Percentiles rank a stretch among this genome's conserved stretches.
Evolutionary conservation across 23 tunicate genomes (phyloP).

Genomic region (Halocynthia aurantium): DNA sequence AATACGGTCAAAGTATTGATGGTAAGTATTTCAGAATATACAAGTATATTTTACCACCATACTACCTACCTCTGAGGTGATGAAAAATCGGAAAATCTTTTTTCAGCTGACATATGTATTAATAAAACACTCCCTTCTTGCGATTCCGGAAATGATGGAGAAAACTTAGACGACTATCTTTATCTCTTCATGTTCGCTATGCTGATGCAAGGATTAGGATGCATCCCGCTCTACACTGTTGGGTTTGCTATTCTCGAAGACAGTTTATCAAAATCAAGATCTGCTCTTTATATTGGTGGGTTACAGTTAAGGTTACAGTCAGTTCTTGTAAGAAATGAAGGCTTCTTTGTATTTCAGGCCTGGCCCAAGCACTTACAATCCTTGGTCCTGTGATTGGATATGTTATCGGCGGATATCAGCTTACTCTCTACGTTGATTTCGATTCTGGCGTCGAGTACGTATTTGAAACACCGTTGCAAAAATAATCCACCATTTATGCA

Average conservation of each 20-base stretch:
- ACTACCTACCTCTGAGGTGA: too few relatives aligned
- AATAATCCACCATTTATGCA: too few relatives aligned
- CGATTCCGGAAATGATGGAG: not conserved
- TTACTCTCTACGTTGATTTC: constrained; percentile 70
- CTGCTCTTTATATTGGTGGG: constrained; percentile 77
- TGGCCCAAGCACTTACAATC: constrained; percentile 76
- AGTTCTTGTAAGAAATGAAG: too few relatives aligned
- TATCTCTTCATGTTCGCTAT: constrained; percentile 82
- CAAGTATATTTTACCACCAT: too few relatives aligned
- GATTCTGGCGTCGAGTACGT: constrained; percentile 6
- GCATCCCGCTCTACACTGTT: constrained; percentile 92
- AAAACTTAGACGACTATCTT: constrained; percentile 54
- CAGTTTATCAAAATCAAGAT: constrained; percentile 72
- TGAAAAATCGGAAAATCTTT: too few relatives aligned
- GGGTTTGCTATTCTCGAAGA: constrained; percentile 89
- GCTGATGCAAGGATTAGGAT: constrained; percentile 86
- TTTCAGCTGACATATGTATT: too few relatives aligned
- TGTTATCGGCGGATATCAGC: constrained; percentile 58
- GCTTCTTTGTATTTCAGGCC: constrained; percentile 33
- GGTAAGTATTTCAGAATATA: not conserved
- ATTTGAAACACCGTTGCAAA: too few relatives aligned
- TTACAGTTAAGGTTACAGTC: not conserved
- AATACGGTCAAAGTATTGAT: constrained; percentile 34
- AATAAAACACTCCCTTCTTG: not conserved
- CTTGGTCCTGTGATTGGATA: constrained; percentile 86